Evolutionary conservation across 2,797 vertebrate genomes (phyloP), one percentile per base, ranked within the genome.

Genomic region (Psittacula echo): DNA sequence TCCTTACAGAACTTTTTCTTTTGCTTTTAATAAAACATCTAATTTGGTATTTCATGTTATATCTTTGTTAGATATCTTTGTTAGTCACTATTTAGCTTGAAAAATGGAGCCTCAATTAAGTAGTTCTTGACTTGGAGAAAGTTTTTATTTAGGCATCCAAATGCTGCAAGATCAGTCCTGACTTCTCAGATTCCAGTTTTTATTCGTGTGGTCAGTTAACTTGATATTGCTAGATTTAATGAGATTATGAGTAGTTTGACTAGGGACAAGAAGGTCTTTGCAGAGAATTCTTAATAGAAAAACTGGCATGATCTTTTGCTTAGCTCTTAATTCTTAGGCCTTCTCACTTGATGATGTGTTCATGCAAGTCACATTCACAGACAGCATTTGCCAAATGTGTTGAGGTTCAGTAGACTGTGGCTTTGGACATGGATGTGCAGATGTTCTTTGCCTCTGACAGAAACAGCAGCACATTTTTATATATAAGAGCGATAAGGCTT

Each of bases 171-270:
- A 78, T 45, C 73, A 86, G 29, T 42, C 39, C 30, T 58, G 44
- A 90, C 24, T 74, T 75, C 68, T 92, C 68, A 54, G 42, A 62
- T 94, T 90, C 50, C 67, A 30, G 5, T 73, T 84, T 80, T 89
- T 68, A 70, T 79, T 94, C 50, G 61, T 75, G 18, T 89, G 42
- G 34, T 61, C 62, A 41, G 62, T 68, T 60, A 93, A 94, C 34
- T 86, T 86, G 78, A 83, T 83, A 88, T 87, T 80, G 44, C 62
- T 83, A 83, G 48, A 26, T 86, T 96, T 95, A 93, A 91, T 94
- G 61, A 85, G 82, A 91, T 91, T 81, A 87, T 75, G 41, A 65
- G 13, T 72, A 89, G 47, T 41, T 92, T 74, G 41, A 92, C 75
- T 89, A 64, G 47, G 60, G 53, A 84, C 10, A 10, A 62, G 60